phyloP scores from a whole-genome alignment of 2,888 invertebrate species.

The Microplitis deprimator region DNA sequence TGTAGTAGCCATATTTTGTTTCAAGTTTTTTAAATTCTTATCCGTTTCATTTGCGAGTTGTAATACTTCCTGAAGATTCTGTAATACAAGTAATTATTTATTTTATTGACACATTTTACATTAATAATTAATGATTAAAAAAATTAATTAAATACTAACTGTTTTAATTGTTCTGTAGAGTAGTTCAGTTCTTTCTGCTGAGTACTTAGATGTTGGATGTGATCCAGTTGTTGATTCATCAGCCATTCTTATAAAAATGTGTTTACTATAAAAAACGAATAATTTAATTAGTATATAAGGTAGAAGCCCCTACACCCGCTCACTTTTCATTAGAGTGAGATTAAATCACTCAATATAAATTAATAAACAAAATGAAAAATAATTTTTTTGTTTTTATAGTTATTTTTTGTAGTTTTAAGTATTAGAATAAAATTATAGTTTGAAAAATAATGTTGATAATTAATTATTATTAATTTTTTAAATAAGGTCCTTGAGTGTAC shows the following conservation, averaged over 20 bases:
- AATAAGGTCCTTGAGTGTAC: too few species aligned
- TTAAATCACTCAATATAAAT: too few species aligned
- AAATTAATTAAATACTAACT: not conserved
- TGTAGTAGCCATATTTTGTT: slow-evolving; percentile 39
- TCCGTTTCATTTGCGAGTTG: slow-evolving; percentile 42
- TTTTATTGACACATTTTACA: not conserved
- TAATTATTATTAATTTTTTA: too few species aligned
- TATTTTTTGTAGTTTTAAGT: too few species aligned
- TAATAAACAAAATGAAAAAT: too few species aligned
- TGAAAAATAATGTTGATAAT: too few species aligned
- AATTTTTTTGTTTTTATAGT: too few species aligned
- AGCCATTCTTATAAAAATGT: not conserved
- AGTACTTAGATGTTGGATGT: not conserved
- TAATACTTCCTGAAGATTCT: slow-evolving; percentile 50
- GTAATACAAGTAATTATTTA: slow-evolving; percentile 12
- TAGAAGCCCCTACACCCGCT: too few species aligned
- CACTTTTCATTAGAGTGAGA: too few species aligned
- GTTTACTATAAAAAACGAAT: not conserved
- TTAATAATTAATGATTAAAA: not conserved
- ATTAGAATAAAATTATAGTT: too few species aligned
- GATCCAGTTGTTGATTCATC: not conserved
- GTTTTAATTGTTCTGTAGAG: not conserved
- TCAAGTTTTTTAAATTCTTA: slow-evolving; percentile 36
- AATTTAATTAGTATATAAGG: not conserved
- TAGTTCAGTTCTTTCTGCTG: not conserved